phyloP scores from a whole-genome alignment of 2,888 invertebrate genomes.

The Pantelozetes paolii region DNA sequence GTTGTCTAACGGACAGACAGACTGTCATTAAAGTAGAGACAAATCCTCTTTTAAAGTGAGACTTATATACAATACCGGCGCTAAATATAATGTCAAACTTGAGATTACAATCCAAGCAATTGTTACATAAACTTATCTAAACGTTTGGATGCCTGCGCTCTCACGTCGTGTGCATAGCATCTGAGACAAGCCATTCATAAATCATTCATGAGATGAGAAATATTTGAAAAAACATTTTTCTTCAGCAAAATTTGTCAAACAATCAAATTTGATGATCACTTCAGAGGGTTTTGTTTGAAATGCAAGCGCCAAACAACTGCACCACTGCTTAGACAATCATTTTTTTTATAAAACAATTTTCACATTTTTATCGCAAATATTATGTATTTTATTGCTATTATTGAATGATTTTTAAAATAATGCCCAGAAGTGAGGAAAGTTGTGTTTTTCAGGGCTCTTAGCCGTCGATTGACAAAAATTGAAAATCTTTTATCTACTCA shows the following conservation, averaged over 20 bases:
- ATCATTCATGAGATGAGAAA: conserved; percentile 26
- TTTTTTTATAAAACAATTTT: neutral
- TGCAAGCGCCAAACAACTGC: conserved; percentile 15
- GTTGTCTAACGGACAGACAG: conserved; percentile 19
- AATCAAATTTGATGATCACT: neutral
- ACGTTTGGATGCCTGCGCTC: neutral
- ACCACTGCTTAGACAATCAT: conserved; percentile 30
- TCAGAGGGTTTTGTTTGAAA: neutral
- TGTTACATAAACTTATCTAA: conserved; percentile 17
- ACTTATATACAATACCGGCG: neutral
- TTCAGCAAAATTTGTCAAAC: neutral
- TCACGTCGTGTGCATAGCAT: conserved; percentile 22
- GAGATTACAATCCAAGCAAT: conserved; percentile 24
- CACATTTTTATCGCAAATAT: neutral
- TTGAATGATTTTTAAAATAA: conserved; percentile 2
- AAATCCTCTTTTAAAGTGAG: conserved; percentile 1
- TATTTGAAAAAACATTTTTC: conserved; percentile 27
- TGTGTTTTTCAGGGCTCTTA: neutral
- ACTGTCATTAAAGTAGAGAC: conserved; percentile 30
- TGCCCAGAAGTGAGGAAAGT: neutral
- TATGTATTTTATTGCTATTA: neutral
- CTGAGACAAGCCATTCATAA: neutral
- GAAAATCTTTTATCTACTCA: neutral
- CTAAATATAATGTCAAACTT: conserved; percentile 29
- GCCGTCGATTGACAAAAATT: neutral